Conservation (phyloP, 1,140 invertebrate genomes). For the Drosophila sproati region DNA sequence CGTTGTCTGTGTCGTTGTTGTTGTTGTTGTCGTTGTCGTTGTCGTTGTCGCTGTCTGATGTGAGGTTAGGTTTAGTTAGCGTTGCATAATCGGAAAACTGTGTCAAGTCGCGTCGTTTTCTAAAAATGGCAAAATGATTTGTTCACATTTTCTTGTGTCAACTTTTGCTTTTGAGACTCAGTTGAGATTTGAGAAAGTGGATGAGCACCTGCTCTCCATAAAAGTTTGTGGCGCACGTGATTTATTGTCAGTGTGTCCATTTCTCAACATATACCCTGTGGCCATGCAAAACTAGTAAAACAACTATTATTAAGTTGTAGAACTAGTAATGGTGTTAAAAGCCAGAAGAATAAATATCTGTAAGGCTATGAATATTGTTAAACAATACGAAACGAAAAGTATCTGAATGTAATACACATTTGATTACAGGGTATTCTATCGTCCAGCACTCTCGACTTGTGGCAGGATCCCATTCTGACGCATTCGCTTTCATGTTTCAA, state of each 20-base stretch:
- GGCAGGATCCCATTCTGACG: constrained; percentile 3
- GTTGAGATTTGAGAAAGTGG: constrained; percentile 18
- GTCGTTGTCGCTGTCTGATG: constrained; percentile 15
- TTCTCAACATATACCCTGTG: constrained; percentile 23
- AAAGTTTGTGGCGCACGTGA: constrained; percentile 57
- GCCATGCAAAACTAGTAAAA: too few relatives aligned
- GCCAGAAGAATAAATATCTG: too few relatives aligned
- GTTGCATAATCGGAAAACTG: constrained; percentile 64
- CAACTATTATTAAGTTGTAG: neutral
- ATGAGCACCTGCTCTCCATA: constrained; percentile 38
- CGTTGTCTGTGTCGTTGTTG: neutral
- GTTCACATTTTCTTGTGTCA: constrained; percentile 46
- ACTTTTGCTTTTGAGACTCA: constrained; percentile 56
- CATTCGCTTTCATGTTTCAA: constrained; percentile 68
- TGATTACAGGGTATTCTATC: neutral
- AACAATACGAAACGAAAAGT: too few relatives aligned
- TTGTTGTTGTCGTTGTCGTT: constrained; percentile 20
- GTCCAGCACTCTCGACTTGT: neutral
- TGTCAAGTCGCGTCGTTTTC: constrained; percentile 70
- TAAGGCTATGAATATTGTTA: too few relatives aligned
- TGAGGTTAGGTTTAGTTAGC: constrained; percentile 58
- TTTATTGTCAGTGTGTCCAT: constrained; percentile 74
- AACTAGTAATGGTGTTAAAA: too few relatives aligned
- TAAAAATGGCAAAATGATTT: constrained; percentile 81
- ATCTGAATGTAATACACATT: too few relatives aligned